Base-by-base conservation (phyloP, 2,113 vertebrate species). In the Oryzias melastigma region DNA sequence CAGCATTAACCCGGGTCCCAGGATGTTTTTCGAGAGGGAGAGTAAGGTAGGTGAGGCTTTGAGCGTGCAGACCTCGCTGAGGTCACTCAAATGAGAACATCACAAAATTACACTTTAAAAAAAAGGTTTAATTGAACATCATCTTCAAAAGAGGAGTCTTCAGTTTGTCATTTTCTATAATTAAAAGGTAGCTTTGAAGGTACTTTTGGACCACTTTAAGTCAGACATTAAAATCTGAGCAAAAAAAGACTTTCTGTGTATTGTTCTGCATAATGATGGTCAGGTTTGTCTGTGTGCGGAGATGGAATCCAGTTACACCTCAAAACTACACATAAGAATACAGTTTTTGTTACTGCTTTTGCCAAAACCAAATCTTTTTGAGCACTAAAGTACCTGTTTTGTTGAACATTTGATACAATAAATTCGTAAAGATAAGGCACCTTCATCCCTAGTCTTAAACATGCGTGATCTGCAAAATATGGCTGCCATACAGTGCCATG, bases 1-100 rank as follows among this genome's bases (percentile, higher is more conserved):
- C 71, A 74, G 60, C 53, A 66, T 75, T 73, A 70, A 73, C 65
- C 48, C 52, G 75, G 70, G 58, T 63, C 54, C 59, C 14, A 52
- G 44, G 58, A 72, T 79, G 41, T 57, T 60, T 58, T 47, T 67
- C 65, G 42, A 57, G 43, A 62, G 72, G 68, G 52, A 59, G 20
- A 49, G 5, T 25, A 65, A 40, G 46, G 17, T 55, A 61, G 56
- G 50, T 50, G n/a, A 81, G 5, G 8, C 58, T 29, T 72, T 72
- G 13, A 63, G 75, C 63, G 25, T 53, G 45, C 52, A 27, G 62
- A 58, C 56, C 53, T 59, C 52, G 74, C 40, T 54, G 40, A 67
- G 45, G 50, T 50, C 40, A 60, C 50, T 62, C 52, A 29, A 50
- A 41, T 60, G 29, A 80, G 67, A 59, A 62, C 40, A 48, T 29